Conservation (phyloP, 2,888 invertebrate genomes). For the Micropterix aruncella region DNA sequence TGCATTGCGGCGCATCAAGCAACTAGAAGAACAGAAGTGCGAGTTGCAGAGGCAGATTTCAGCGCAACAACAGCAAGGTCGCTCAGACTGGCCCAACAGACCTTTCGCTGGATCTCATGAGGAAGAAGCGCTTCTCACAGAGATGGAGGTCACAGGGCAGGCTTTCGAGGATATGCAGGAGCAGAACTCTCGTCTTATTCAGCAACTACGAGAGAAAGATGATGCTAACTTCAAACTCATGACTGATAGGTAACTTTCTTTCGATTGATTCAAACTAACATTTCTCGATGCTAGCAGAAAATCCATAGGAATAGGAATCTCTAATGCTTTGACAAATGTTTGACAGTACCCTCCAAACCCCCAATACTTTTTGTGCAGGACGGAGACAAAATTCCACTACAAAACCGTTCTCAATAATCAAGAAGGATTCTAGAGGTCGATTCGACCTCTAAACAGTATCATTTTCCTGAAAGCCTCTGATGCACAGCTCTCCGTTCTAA, state of each 20-base stretch:
- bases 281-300: too few relatives aligned
- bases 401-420: too few relatives aligned
- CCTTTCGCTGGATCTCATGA: slow-evolving; percentile 70
- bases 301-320: too few relatives aligned
- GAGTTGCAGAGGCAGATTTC: slow-evolving; percentile 85
- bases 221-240: slow-evolving; percentile 98
- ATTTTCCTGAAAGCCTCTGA: too few relatives aligned
- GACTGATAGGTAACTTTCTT: slow-evolving; percentile 71
- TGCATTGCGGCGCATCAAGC: slow-evolving; percentile 84
- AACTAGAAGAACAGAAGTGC: slow-evolving; percentile 85
- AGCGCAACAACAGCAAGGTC: slow-evolving; percentile 58
- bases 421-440: too few relatives aligned
- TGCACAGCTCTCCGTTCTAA: too few relatives aligned
- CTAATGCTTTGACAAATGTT: too few relatives aligned
- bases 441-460: too few relatives aligned
- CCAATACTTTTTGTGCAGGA: too few relatives aligned
- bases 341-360: too few relatives aligned
- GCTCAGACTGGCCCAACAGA: slow-evolving; percentile 37
- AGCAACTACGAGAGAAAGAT: slow-evolving; percentile 91
- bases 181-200: slow-evolving; percentile 88
- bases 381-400: too few relatives aligned
- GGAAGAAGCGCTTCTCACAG: slow-evolving; percentile 91
- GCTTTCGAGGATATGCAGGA: slow-evolving; percentile 99
- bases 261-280: too few relatives aligned
- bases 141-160: slow-evolving; percentile 98